Evolutionary conservation across 2,888 invertebrate genomes (phyloP), one percentile per base, ranked within the genome.

Genomic region (Pristionchus japonicus): DNA sequence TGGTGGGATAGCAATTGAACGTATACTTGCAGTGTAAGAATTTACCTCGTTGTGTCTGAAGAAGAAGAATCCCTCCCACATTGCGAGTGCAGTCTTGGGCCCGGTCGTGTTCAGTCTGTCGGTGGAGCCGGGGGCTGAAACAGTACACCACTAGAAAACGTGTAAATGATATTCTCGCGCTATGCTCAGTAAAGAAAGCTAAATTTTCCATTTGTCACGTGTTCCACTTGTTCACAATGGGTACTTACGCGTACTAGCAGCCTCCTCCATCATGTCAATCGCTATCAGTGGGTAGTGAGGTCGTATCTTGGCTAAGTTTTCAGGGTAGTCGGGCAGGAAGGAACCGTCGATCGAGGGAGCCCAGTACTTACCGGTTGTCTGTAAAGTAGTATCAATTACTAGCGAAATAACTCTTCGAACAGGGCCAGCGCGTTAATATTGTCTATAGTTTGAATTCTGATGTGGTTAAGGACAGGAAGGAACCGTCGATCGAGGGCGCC

Each of bases 221-320:
- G 9, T 11, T 47, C 47, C 23, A 57, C 4, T 27, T 31, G 31
- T 67, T 31, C 7, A 31, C 31, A 67, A 34, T 52, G 20, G 1
- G 40, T 34, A 40, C 40, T 74, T 23, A 74, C 74, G 40, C 17
- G 74, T 43, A 23, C 40, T 23, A 17, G 74, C 23, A 13, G 43
- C 23, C 13, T 74, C 74, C 9, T 74, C 74, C 74, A 74, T 37
- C 74, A 74, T 74, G 40, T 74, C 74, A 40, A 74, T 74, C 31
- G 43, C 40, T 3, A 74, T 74, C 17, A 67, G 74, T 6, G 74
- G 40, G n/a, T 74, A 74, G 23, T 74, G 37, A 37, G 74, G 74
- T 0, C 74, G 74, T 7, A n/a, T 74, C 40, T 74, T 74, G n/a
- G 82, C 82, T 31, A 82, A 17, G 31, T 82, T 82, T 31, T 47